Evolutionary conservation across 2,113 vertebrate species (phyloP), one percentile per base, ranked within the genome.

Genomic region (Syngnathus floridae): DNA sequence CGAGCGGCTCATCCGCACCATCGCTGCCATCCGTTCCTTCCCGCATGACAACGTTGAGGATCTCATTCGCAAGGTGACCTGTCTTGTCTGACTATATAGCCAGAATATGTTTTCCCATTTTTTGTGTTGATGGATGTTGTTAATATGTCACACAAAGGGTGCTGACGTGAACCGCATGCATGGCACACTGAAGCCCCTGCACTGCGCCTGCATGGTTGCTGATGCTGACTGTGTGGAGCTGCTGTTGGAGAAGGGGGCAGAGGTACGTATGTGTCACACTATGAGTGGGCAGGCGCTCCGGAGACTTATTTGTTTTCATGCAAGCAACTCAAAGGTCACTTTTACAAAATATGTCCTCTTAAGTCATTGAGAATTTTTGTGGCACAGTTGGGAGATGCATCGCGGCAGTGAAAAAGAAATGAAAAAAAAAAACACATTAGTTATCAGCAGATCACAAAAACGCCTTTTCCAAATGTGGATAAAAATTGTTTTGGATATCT

Each of bases 121-220:
- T 61, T 61, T 41, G 0, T 26, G 21, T 9, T 22, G 11, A 43
- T 14, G 40, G 2, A 38, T 43, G 13, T 43, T 14, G 4, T 22
- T 71, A 21, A 60, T 22, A 11, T 67, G 0, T 66, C 0, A 43
- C 14, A 11, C 16, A 97, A 56, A 56, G 96, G 96, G 96, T 11
- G 96, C 94, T 0, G 95, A 99, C 14, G 95, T 99, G 70, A 99
- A 99, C 90, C 91, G 95, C 56, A 94, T 95, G 85, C 96, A 98
- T 0, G 96, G 96, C 52, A 99, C 95, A 0, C 91, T 98, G 66
- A 96, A 97, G 82, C 96, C 96, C 0, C 84, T 99, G 78, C 96
- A 99, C 86, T 98, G 96, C 22, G 96, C 96, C 76, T 99, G 96
- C 70, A 99, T 99, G 96, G 94, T 99, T 66, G 94, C 95, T 6